Evolutionary conservation across 2,113 vertebrate species (phyloP).

Genomic region (Plecturocebus donacophilus): DNA sequence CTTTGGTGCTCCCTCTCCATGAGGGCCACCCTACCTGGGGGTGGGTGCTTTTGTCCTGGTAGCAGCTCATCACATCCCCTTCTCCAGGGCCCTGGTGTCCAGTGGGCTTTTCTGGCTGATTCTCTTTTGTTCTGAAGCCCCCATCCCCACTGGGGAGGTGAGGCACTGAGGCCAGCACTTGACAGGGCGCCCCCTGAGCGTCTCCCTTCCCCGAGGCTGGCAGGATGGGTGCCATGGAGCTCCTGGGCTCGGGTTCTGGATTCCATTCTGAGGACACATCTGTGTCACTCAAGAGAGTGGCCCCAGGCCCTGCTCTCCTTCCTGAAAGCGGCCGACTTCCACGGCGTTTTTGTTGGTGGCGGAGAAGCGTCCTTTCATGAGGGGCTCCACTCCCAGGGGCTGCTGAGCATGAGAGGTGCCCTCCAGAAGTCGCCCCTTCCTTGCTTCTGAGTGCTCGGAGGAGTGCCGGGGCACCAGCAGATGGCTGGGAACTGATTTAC

Average conservation of each 20-base stretch:
- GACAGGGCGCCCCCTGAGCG: neutral
- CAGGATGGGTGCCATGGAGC: neutral
- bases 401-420: neutral
- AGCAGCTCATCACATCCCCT: too few relatives aligned
- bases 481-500: fast-evolving
- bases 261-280: neutral
- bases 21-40: neutral
- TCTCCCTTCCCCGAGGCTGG: neutral
- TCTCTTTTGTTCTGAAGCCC: neutral
- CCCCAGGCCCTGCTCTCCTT: neutral
- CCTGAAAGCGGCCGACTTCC: neutral
- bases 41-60: neutral
- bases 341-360: fast-evolving
- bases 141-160: neutral
- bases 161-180: slow-evolving; percentile 53
- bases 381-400: neutral
- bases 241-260: fast-evolving
- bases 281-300: neutral
- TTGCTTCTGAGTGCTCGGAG: neutral
- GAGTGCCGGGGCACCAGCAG: neutral
- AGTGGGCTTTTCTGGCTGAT: neutral
- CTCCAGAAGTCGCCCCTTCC: neutral
- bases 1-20: neutral
- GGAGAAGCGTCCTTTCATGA: fast-evolving
- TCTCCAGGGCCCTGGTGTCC: fast-evolving